These are phyloP conservation scores for Pardosa pseudoannulata DNA, from an alignment of 2,888 invertebrate species.

Conservation along the genomic window DNA sequence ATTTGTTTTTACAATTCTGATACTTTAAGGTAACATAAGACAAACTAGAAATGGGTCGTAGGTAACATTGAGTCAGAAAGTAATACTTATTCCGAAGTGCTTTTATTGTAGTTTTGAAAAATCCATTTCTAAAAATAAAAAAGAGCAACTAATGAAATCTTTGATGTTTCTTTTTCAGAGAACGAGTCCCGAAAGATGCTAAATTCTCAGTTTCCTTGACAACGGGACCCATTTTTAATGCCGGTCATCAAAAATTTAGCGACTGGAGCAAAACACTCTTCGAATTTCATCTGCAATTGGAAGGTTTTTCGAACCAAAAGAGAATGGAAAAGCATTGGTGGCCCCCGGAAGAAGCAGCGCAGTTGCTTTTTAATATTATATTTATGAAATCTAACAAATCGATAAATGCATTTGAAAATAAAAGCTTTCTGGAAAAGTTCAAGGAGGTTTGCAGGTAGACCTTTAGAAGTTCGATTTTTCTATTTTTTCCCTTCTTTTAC, in stretches of 20 bases:
- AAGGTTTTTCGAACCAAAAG: not conserved
- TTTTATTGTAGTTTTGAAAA: not conserved
- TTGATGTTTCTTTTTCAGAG: slow-evolving; percentile 14
- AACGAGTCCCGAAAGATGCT: slow-evolving; percentile 11
- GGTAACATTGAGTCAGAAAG: no score
- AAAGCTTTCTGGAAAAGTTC: not conserved
- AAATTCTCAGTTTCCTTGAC: slow-evolving; percentile 35
- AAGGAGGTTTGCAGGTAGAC: no score
- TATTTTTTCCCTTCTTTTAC: no score
- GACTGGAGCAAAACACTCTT: slow-evolving; percentile 8
- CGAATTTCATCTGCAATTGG: not conserved
- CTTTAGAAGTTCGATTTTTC: no score
- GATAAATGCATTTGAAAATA: not conserved
- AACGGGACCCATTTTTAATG: slow-evolving; percentile 33
- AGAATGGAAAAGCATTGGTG: not conserved
- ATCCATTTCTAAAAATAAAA: no score
- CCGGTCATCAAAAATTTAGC: slow-evolving; percentile 57
- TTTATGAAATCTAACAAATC: not conserved
- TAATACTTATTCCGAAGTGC: not conserved
- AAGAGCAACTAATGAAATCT: not conserved
- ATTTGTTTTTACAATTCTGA: no score
- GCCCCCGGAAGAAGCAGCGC: not conserved
- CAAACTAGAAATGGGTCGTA: no score
- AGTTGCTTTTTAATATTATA: not conserved
- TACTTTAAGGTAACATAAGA: no score